Conservation (phyloP, 2,113 vertebrate genomes). For the Meleagris gallopavo region DNA sequence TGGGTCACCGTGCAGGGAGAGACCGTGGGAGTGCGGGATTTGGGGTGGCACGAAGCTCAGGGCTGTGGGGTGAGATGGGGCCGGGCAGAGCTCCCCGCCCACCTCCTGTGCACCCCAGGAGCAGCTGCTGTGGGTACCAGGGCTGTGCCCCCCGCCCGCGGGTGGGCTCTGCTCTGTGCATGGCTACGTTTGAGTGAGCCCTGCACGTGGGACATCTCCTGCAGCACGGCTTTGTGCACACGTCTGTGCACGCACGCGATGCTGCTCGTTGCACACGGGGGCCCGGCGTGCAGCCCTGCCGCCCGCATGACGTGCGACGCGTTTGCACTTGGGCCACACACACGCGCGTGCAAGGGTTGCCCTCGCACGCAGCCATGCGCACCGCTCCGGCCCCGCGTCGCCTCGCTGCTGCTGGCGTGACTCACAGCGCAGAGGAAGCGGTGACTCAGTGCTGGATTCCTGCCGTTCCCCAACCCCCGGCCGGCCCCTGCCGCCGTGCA, state of each 20-base stretch:
- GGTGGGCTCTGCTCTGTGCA: too few species aligned
- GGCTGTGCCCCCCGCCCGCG: too few species aligned
- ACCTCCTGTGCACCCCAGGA: background rate
- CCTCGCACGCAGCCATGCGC: background rate
- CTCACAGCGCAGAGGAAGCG: slow-evolving; percentile 35
- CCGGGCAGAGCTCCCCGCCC: accelerated
- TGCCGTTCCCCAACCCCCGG: slow-evolving; percentile 1
- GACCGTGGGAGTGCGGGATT: background rate
- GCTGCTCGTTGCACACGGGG: accelerated
- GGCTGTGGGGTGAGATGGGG: background rate
- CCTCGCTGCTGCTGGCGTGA: background rate
- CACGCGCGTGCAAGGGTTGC: background rate
- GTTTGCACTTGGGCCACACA: accelerated
- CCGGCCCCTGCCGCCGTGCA: background rate
- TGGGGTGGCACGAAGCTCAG: background rate
- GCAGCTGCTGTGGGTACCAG: too few species aligned
- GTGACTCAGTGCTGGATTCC: slow-evolving; percentile 66
- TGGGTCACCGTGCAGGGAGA: accelerated
- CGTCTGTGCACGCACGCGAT: accelerated
- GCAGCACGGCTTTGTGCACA: accelerated
- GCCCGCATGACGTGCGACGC: background rate
- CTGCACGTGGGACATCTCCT: accelerated
- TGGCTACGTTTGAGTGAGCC: accelerated
- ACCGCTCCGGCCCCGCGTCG: background rate
- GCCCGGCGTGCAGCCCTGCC: accelerated